Evolutionary conservation across 2,888 invertebrate genomes (phyloP).

Genomic region (Macrosiphum euphorbiae): DNA sequence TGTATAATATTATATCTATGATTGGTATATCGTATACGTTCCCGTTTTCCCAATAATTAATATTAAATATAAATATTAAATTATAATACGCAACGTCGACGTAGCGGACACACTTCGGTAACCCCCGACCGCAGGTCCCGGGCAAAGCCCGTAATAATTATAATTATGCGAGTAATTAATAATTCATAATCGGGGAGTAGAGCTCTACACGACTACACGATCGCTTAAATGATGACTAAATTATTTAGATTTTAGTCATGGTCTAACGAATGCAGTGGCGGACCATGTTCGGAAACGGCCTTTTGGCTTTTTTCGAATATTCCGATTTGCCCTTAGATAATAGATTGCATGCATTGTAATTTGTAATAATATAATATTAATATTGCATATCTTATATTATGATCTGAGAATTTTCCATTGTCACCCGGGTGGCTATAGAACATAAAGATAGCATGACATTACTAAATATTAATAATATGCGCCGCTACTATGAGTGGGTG

Average conservation of each 20-base stretch:
- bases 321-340: background rate
- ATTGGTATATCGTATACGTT: no score
- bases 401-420: no score
- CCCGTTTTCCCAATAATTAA: background rate
- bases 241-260: background rate
- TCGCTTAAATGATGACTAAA: background rate
- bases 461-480: no score
- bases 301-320: background rate
- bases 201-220: background rate
- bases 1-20: no score
- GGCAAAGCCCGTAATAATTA: background rate
- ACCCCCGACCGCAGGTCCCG: background rate
- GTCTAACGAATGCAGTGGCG: background rate
- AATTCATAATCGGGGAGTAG: background rate
- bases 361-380: no score
- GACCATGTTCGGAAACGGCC: background rate
- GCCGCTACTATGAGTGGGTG: no score
- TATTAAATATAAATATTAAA: background rate
- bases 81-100: background rate
- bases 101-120: background rate
- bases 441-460: no score
- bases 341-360: background rate
- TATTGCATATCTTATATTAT: no score
- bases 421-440: no score
- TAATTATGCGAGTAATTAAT: background rate